Evolutionary conservation across 2,113 vertebrate species (phyloP).

Genomic region (Mirounga angustirostris): DNA sequence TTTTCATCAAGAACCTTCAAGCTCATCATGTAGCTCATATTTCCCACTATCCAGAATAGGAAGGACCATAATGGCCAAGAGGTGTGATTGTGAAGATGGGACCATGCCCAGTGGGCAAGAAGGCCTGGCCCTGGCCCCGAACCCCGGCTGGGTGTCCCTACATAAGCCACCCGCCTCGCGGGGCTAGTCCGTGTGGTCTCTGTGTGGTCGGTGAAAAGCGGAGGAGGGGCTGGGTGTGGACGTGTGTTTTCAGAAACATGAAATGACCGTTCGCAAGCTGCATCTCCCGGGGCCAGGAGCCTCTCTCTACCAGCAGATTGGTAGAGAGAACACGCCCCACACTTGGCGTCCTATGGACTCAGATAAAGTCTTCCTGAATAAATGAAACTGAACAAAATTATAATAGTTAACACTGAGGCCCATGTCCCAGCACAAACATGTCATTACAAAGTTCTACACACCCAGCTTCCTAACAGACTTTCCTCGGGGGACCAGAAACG

Average conservation of each 20-base stretch:
- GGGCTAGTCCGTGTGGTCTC: not conserved
- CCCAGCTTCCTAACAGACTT: not conserved
- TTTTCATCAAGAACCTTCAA: too few relatives aligned
- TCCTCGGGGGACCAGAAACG: not conserved
- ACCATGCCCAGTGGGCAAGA: not conserved
- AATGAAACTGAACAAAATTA: not conserved
- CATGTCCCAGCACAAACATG: not conserved
- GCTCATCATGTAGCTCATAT: accelerated
- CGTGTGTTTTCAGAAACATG: not conserved
- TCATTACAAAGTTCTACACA: not conserved
- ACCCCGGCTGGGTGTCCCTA: not conserved
- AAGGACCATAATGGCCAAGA: not conserved
- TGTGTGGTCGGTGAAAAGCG: too few relatives aligned
- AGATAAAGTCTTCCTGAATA: not conserved
- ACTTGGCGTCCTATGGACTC: not conserved
- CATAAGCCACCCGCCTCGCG: not conserved
- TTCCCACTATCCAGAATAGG: not conserved
- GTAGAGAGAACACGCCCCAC: too few relatives aligned
- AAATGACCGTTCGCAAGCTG: accelerated
- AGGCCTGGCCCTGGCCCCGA: not conserved
- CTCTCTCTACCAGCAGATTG: not conserved
- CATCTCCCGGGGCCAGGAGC: not conserved
- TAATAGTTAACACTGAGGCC: not conserved
- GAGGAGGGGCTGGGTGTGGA: not conserved
- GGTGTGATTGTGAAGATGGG: not conserved